Evolutionary conservation across 2,797 vertebrate species (phyloP).

Genomic region (Lateolabrax maculatus): DNA sequence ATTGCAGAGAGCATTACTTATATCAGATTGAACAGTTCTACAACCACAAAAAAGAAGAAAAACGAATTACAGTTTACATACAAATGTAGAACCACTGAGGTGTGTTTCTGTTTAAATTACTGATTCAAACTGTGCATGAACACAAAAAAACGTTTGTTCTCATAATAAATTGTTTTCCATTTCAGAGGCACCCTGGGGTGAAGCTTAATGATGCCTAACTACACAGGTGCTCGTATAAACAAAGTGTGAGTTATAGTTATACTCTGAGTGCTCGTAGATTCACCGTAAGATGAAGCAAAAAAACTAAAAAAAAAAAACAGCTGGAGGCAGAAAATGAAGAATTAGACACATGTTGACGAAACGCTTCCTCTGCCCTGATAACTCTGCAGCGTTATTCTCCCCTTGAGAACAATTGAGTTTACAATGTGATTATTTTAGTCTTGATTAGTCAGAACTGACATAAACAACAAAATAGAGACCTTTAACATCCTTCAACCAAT

Average conservation of each 20-base stretch:
- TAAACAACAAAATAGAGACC: constrained; percentile 44
- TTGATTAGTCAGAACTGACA: constrained; percentile 52
- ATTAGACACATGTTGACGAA: constrained; percentile 39
- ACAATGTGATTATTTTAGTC: constrained; percentile 49
- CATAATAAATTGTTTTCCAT: constrained; percentile 59
- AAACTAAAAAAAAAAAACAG: too few relatives aligned
- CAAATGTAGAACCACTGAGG: constrained; percentile 13
- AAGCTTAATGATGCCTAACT: constrained; percentile 69
- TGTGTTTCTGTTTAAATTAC: constrained; percentile 53
- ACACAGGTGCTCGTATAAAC: constrained; percentile 54
- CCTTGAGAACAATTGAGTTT: constrained; percentile 48
- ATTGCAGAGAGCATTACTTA: not conserved
- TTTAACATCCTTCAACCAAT: constrained; percentile 20
- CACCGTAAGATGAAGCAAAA: constrained; percentile 36
- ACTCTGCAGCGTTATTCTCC: constrained; percentile 17
- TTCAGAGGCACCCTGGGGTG: constrained; percentile 68
- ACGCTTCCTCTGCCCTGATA: constrained; percentile 19
- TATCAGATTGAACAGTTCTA: not conserved
- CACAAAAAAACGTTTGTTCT: constrained; percentile 27
- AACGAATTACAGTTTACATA: constrained; percentile 12
- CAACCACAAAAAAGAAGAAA: constrained; percentile 14
- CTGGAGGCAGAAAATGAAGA: constrained; percentile 29
- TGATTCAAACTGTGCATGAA: constrained; percentile 41
- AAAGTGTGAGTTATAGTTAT: constrained; percentile 54
- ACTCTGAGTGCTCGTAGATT: constrained; percentile 46